Percentiles rank a stretch among this genome's conserved stretches.
Evolutionary conservation across 2,113 vertebrate genomes (phyloP).

Genomic region (Greenwoodochromis staneri): DNA sequence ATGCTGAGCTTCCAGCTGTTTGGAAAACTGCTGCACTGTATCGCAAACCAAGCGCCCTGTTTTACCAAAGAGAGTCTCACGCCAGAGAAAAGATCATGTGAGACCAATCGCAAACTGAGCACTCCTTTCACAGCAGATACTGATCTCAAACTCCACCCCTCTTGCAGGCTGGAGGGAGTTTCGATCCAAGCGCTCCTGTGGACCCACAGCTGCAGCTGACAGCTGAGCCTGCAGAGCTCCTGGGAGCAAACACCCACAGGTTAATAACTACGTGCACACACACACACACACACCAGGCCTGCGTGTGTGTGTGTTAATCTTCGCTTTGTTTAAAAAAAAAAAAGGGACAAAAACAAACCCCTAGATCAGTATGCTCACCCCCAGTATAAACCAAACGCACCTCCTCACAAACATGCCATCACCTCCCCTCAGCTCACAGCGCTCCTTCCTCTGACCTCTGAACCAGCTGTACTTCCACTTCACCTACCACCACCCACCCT

Average conservation of each 20-base stretch:
- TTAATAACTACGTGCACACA: neutral
- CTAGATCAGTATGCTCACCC: neutral
- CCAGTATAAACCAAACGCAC: neutral
- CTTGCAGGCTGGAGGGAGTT: neutral
- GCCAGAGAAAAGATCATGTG: neutral
- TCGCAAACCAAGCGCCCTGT: neutral
- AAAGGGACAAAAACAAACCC: neutral
- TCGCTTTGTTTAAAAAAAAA: neutral
- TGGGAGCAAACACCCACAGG: neutral
- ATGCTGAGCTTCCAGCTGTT: neutral
- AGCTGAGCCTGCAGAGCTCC: neutral
- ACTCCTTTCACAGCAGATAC: neutral
- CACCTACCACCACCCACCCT: neutral
- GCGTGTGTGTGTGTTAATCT: neutral
- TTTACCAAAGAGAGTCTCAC: neutral
- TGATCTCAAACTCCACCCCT: neutral
- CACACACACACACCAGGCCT: neutral
- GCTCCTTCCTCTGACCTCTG: neutral
- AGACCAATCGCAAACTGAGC: neutral
- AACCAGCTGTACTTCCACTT: neutral
- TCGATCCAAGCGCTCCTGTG: neutral
- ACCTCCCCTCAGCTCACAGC: neutral
- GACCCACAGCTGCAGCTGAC: neutral
- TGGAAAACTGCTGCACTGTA: neutral
- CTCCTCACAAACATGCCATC: neutral